Base-by-base conservation (phyloP, 2,113 vertebrate genomes). In the Phodopus roborovskii region DNA sequence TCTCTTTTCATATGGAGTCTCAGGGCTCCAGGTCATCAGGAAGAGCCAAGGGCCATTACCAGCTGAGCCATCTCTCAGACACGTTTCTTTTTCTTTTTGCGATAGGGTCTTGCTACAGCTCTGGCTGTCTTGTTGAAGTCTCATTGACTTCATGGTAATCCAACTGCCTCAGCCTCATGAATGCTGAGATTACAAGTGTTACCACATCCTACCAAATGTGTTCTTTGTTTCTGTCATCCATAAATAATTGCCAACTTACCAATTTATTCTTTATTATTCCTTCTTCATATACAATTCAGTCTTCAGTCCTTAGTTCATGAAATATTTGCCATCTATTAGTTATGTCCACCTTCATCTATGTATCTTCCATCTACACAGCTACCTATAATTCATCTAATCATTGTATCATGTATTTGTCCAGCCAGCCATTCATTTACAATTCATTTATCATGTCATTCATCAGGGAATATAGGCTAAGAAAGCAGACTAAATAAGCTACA, bases 401-500 rank as follows among this genome's bases (percentile, higher is more conserved):
- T 64, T 93, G 83, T 13, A 64, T 86, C 79, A 73, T 73, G 66
- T 42, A 60, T 62, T 30, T 28, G 64, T 36, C 39, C 33, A 78
- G 24, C 50, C 26, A 33, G 50, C 48, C 39, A 45, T 58, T 30
- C 74, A 83, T n/a, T 77, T 94, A 88, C 45, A 60, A 48, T 83
- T 83, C 42, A 92, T 84, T 92, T 95, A 87, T 42, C 17, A 0
- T 58, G 60, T 73, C 39, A 64, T 42, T 26, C 92, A 24, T 42
- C 39, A 64, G 92, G 56, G 74, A 48, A 68, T 71, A 48, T 70
- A n/a, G 0, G 62, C 24, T 48, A 83, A 22, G 7, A 75, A 94
- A 68, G 56, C 68, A 85, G 60, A 88, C 45, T 66, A 62, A 94
- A 48, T 87, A 93, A 96, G 33, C 53, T n/a, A 36, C 42, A 66